Evolutionary conservation across 2,888 invertebrate genomes (phyloP).

Genomic region (Hyposoter dolosus): DNA sequence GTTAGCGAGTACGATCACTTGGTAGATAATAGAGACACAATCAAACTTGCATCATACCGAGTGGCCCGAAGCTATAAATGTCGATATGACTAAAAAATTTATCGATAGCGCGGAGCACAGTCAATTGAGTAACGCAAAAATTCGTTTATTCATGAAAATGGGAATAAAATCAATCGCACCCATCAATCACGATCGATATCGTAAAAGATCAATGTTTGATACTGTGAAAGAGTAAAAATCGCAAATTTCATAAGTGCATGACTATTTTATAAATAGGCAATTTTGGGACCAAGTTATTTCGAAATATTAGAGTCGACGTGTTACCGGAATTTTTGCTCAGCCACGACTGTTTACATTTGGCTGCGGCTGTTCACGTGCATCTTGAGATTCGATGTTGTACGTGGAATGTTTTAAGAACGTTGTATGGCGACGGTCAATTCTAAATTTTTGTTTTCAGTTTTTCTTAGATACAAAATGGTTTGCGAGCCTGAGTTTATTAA

Average conservation of each 20-base stretch:
- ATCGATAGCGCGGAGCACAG: background rate
- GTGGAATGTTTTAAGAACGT: background rate
- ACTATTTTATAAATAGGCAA: background rate
- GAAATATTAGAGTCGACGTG: background rate
- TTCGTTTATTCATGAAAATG: background rate
- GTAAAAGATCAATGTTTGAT: background rate
- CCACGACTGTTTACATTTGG: background rate
- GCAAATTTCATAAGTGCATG: background rate
- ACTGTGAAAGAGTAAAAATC: background rate
- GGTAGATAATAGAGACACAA: conserved; percentile 12
- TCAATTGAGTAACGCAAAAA: background rate
- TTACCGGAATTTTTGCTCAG: background rate
- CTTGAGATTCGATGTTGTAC: background rate
- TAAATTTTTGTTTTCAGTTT: no score
- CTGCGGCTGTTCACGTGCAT: background rate
- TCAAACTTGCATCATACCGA: conserved; percentile 41
- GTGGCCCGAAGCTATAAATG: conserved; percentile 29
- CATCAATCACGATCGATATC: background rate
- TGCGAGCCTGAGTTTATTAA: no score
- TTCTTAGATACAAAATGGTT: no score
- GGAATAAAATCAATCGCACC: background rate
- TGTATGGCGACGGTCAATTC: no score
- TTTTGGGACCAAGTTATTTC: background rate
- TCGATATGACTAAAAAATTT: background rate
- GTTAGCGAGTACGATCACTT: background rate